phyloP scores from a whole-genome alignment of 1,140 invertebrate genomes.

The Vanessa tameamea region DNA sequence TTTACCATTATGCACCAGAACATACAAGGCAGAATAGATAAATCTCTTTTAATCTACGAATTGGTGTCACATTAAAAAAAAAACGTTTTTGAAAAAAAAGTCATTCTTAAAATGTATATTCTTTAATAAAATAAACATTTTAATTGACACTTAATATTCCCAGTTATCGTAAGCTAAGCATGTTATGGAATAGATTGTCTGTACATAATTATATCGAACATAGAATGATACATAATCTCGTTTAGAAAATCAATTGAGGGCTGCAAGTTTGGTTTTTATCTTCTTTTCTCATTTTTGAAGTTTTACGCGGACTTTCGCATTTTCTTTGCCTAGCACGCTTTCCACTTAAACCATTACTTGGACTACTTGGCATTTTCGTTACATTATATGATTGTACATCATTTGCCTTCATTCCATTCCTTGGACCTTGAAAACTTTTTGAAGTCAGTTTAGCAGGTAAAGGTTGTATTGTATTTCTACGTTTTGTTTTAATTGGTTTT shows the following conservation, averaged over 20 bases:
- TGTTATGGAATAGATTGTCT: too few relatives aligned
- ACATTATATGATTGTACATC: slow-evolving; percentile 21
- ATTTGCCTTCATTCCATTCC: slow-evolving; percentile 23
- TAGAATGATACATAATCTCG: not conserved
- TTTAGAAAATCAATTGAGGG: slow-evolving; percentile 2
- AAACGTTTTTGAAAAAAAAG: too few relatives aligned
- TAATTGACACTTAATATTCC: too few relatives aligned
- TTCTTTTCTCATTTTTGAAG: slow-evolving; percentile 40
- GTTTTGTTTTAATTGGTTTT: slow-evolving; percentile 17
- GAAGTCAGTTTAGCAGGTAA: slow-evolving; percentile 19
- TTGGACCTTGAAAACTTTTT: slow-evolving; percentile 31
- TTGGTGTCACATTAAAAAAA: too few relatives aligned
- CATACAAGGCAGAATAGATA: too few relatives aligned
- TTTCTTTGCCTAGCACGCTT: slow-evolving; percentile 43
- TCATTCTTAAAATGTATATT: too few relatives aligned
- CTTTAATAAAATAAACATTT: too few relatives aligned
- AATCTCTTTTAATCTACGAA: too few relatives aligned
- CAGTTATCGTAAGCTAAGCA: too few relatives aligned
- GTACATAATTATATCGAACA: too few relatives aligned
- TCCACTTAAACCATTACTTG: slow-evolving; percentile 20
- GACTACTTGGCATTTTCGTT: slow-evolving; percentile 31
- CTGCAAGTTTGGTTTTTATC: slow-evolving; percentile 41
- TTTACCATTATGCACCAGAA: too few relatives aligned
- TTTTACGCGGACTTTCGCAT: slow-evolving; percentile 45
- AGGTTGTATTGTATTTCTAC: slow-evolving; percentile 7